Evolutionary conservation across 2,113 vertebrate species (phyloP), one percentile per base, ranked within the genome.

Genomic region (Colossoma macropomum): DNA sequence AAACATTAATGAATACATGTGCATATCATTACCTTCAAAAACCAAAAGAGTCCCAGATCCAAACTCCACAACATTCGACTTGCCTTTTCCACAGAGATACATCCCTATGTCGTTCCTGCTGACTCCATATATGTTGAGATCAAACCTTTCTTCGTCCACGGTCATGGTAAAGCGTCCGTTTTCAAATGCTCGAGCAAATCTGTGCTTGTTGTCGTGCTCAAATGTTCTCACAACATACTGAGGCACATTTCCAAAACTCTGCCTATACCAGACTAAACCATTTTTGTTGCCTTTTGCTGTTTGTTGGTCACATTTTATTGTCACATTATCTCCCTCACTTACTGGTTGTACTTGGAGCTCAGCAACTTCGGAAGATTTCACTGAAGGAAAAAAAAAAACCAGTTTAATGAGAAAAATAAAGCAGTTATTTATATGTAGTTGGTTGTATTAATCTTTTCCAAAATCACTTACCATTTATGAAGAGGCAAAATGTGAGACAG

Each of bases 211-310:
- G n/a, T 27, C 62, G 48, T 54, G 68, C 11, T 41, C 21, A 16
- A 62, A 21, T 10, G 27, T 32, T 63, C 32, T 80, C 0, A 19
- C 56, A 1, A 81, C 17, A 32, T 25, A 50, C 69, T 63, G 54
- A 63, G 79, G 79, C 17, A 81, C 25, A 28, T 63, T 50, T 63
- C 69, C 66, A 15, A 28, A 72, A 48, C 68, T 60, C 78, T 72
- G 69, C 25, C 59, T 81, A 56, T 81, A 81, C 79, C 69, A 81
- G 62, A 50, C 25, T 48, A 73, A 8, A 45, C 16, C 8, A 25
- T 21, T 10, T 80, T 62, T 80, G 0, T 45, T 72, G 0, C 45
- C 30, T 62, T 3, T 72, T 0, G 4, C 1, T n/a, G 0, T 13
- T n/a, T 30, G 71, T 0, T 41, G 38, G 62, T 28, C 7, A 80